A percentile compares a stretch with the other conserved stretches of the same genome.
phyloP scores from a whole-genome alignment of 1,140 invertebrate genomes.

The Bombyx mandarina region DNA sequence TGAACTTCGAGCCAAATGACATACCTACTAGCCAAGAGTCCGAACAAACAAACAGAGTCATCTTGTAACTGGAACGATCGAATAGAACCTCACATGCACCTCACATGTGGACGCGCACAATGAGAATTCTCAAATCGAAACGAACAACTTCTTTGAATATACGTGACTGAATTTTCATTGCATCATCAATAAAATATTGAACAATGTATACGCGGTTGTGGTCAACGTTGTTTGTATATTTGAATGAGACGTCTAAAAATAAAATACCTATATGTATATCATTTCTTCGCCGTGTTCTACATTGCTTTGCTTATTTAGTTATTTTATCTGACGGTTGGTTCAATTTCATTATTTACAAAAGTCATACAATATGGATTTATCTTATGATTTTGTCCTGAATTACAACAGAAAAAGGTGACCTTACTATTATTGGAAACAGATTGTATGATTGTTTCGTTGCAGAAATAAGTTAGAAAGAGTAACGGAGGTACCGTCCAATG shows the following conservation, averaged over 20 bases:
- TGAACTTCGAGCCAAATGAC: conserved; percentile 30
- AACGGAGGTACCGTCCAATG: too few relatives aligned
- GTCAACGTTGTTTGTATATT: not conserved
- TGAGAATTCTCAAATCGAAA: not conserved
- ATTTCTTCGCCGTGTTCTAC: not conserved
- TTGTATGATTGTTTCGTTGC: too few relatives aligned
- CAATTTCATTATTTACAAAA: too few relatives aligned
- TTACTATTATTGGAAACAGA: too few relatives aligned
- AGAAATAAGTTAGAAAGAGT: too few relatives aligned
- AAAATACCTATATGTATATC: not conserved
- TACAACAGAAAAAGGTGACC: too few relatives aligned
- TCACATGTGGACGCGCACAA: not conserved
- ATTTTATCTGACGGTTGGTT: not conserved
- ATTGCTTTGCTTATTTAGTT: not conserved
- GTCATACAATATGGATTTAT: too few relatives aligned
- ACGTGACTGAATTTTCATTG: conserved; percentile 7
- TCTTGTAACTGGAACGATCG: conserved; percentile 15
- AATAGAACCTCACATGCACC: not conserved
- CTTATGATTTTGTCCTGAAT: too few relatives aligned
- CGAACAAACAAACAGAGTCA: conserved; percentile 25
- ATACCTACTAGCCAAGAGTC: conserved; percentile 17
- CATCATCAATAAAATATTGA: conserved; percentile 4
- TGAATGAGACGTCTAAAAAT: not conserved
- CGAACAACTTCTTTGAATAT: conserved; percentile 1
- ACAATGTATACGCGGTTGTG: too few relatives aligned